Percentiles rank a stretch among this genome's conserved stretches.
These are phyloP conservation scores for Amia ocellicauda DNA, from an alignment of 2,113 vertebrate genomes.

Conservation along the genomic window DNA sequence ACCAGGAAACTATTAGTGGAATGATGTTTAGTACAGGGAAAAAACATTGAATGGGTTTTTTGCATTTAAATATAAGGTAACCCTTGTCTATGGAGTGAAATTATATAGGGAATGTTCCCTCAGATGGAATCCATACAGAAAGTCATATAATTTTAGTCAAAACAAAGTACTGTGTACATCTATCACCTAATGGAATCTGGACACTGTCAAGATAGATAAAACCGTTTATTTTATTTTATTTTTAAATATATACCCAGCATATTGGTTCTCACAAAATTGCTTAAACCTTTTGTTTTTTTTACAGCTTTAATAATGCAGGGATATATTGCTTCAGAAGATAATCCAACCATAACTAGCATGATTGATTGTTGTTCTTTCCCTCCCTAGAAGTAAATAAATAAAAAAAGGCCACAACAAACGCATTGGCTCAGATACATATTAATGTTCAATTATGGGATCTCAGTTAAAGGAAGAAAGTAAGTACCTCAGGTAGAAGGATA, in stretches of 20 bases:
- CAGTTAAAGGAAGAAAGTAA: conserved; percentile 21
- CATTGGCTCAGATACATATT: conserved; percentile 25
- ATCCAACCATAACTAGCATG: conserved; percentile 35
- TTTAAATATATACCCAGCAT: conserved; percentile 42
- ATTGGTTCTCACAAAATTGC: conserved; percentile 38
- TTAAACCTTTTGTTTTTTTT: conserved; percentile 33
- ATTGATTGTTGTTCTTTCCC: conserved; percentile 40
- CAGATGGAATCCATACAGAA: too few species aligned
- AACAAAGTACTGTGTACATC: conserved; percentile 22
- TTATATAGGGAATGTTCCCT: too few species aligned
- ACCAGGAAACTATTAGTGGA: too few species aligned
- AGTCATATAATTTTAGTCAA: too few species aligned
- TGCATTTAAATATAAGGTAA: too few species aligned
- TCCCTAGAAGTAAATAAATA: conserved; percentile 27
- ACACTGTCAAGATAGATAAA: conserved; percentile 24
- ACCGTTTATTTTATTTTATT: conserved; percentile 39
- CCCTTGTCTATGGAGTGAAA: too few species aligned
- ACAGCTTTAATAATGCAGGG: conserved; percentile 45
- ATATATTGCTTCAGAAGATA: conserved; percentile 29
- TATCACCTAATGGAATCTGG: conserved; percentile 28
- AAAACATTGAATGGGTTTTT: too few species aligned
- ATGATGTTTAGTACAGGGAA: too few species aligned
- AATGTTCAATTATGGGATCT: conserved; percentile 11
- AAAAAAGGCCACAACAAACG: conserved; percentile 34
- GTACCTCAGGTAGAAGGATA: neutral